These are phyloP conservation scores for Byasa hedistus DNA, from an alignment of 2,888 invertebrate species.

Conservation along the genomic window DNA sequence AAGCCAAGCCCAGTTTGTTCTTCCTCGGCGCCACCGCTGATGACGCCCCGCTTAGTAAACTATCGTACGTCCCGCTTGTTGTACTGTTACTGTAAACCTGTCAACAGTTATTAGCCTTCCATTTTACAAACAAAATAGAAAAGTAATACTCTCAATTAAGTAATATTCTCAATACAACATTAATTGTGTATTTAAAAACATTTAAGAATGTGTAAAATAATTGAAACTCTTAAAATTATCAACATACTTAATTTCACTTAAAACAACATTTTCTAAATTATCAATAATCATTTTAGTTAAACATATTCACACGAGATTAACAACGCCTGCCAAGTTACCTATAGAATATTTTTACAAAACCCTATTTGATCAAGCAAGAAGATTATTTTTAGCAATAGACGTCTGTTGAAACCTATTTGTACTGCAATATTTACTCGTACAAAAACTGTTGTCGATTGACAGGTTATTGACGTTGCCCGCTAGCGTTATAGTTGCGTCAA, in stretches of 20 bases:
- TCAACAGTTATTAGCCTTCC: slow-evolving; percentile 10
- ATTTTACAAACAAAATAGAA: not conserved
- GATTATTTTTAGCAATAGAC: not conserved
- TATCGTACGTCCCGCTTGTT: slow-evolving; percentile 62
- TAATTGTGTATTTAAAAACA: no score
- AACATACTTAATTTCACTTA: no score
- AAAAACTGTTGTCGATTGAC: not conserved
- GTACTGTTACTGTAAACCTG: slow-evolving; percentile 69
- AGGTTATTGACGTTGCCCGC: not conserved
- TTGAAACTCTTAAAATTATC: no score
- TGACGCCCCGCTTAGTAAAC: slow-evolving; percentile 51
- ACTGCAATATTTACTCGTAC: not conserved
- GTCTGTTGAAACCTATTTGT: not conserved
- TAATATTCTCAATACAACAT: no score
- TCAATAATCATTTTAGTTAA: no score
- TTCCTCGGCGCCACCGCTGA: slow-evolving; percentile 48
- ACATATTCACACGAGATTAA: no score
- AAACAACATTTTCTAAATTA: no score
- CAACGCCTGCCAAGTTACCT: no score
- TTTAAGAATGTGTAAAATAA: no score
- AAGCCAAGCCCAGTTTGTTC: slow-evolving; percentile 65
- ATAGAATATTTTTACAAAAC: no score
- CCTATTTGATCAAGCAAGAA: not conserved
- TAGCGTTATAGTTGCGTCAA: not conserved
- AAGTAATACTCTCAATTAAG: no score